A percentile compares a stretch with the other conserved stretches of the same genome.
These are phyloP conservation scores for Pocillopora grandis DNA, from an alignment of 92 coral and sea anemone species.

Conservation along the genomic window DNA sequence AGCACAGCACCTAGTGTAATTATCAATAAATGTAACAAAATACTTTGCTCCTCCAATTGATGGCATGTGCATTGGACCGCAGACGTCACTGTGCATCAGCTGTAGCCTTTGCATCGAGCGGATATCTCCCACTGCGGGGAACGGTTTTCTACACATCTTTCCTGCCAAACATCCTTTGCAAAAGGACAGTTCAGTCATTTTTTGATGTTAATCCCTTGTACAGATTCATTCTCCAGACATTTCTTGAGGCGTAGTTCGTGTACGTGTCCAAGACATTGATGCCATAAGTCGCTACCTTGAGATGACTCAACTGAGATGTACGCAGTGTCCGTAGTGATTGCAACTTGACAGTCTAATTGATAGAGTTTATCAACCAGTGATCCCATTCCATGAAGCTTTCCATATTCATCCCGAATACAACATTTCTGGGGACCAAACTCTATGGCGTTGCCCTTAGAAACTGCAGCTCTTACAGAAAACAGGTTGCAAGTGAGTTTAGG, in stretches of 20 bases:
- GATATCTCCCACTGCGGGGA: constrained; percentile 53
- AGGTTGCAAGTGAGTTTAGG: constrained; percentile 62
- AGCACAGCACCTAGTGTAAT: no score
- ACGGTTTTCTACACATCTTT: constrained; percentile 51
- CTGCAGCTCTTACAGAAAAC: constrained; percentile 64
- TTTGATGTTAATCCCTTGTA: constrained; percentile 24
- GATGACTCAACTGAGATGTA: constrained; percentile 27
- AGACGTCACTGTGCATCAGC: constrained; percentile 46
- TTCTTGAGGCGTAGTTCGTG: constrained; percentile 15
- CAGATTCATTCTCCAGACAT: not conserved
- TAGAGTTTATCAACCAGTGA: constrained; percentile 55
- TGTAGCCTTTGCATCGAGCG: constrained; percentile 36
- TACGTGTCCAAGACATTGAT: constrained; percentile 52
- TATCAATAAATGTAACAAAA: no score
- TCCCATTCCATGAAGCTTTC: constrained; percentile 56
- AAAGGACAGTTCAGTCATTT: constrained; percentile 41
- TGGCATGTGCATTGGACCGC: no score
- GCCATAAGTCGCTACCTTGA: constrained; percentile 45
- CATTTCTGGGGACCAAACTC: constrained; percentile 56
- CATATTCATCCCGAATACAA: constrained; percentile 58
- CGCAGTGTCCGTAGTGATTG: no score
- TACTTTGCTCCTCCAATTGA: no score
- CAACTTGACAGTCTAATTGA: constrained; percentile 58
- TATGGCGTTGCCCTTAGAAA: constrained; percentile 55
- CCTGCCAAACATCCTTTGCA: not conserved